Evolutionary conservation across 2,888 invertebrate species (phyloP).

Genomic region (Phyllotreta cruciferae): DNA sequence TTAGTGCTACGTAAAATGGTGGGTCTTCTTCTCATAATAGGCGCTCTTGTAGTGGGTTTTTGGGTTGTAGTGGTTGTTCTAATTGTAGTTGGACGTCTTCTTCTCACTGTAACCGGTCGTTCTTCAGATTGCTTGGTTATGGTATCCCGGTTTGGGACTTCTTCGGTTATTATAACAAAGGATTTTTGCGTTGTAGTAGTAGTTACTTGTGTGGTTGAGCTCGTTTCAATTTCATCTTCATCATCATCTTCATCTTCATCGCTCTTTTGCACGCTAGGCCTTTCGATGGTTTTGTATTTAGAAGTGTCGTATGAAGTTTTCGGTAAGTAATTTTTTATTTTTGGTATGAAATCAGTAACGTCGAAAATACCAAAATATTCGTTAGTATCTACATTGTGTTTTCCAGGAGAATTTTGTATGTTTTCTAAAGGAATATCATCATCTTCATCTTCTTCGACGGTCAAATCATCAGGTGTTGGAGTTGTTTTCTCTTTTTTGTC

Average conservation of each 20-base stretch:
- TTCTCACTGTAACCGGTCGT: constrained; percentile 18
- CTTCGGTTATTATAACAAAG: neutral
- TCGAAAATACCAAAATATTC: constrained; percentile 53
- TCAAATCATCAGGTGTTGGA: constrained; percentile 42
- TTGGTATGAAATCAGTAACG: constrained; percentile 55
- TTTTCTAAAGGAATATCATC: constrained; percentile 38
- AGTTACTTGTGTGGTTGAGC: neutral
- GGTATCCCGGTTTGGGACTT: neutral
- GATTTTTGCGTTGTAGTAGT: constrained; percentile 23
- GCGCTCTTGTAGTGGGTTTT: constrained; percentile 26
- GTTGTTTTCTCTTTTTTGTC: constrained; percentile 47
- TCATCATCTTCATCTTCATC: constrained; percentile 44
- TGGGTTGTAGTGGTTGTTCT: constrained; percentile 4
- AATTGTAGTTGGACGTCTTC: constrained; percentile 34
- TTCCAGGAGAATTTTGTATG: constrained; percentile 53
- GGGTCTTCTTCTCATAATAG: constrained; percentile 36
- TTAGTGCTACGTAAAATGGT: constrained; percentile 36
- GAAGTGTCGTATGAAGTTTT: constrained; percentile 56
- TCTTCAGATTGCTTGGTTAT: constrained; percentile 16
- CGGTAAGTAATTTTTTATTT: constrained; percentile 53
- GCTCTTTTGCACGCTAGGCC: constrained; percentile 46
- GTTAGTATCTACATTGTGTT: constrained; percentile 33
- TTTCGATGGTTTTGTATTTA: constrained; percentile 57
- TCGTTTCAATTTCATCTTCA: constrained; percentile 19
- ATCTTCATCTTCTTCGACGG: constrained; percentile 43